Conservation (phyloP, 2,888 invertebrate genomes). For the Synergus japonicus region DNA sequence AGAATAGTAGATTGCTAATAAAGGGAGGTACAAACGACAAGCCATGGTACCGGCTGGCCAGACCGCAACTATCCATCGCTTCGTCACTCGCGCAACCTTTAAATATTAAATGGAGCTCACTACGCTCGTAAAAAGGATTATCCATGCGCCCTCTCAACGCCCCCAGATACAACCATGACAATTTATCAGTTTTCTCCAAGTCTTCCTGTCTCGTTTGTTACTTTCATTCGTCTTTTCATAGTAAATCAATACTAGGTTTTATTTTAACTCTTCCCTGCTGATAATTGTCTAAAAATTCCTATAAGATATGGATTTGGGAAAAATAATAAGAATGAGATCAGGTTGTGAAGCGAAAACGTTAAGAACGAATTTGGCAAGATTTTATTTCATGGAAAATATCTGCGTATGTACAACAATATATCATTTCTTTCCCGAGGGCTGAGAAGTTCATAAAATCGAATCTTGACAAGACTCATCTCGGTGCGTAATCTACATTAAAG, state of each 20-base stretch:
- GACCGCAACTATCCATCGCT: slow-evolving; percentile 74
- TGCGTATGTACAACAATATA: slow-evolving; percentile 69
- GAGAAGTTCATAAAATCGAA: slow-evolving; percentile 19
- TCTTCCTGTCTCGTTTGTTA: slow-evolving; percentile 29
- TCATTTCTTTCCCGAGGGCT: slow-evolving; percentile 11
- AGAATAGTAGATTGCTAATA: slow-evolving; percentile 41
- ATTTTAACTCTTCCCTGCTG: background rate
- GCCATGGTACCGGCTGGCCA: slow-evolving; percentile 53
- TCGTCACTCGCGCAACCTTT: slow-evolving; percentile 73
- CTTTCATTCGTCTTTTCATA: background rate
- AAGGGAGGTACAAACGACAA: slow-evolving; percentile 52
- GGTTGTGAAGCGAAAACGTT: slow-evolving; percentile 45
- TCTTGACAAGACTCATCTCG: slow-evolving; percentile 28
- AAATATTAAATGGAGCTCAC: slow-evolving; percentile 75
- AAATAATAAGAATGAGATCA: background rate
- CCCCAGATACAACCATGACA: slow-evolving; percentile 55
- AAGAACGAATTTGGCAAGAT: slow-evolving; percentile 67
- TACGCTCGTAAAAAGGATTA: slow-evolving; percentile 72
- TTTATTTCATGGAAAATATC: slow-evolving; percentile 74
- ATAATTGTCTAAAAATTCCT: background rate
- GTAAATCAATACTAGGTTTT: slow-evolving; percentile 16
- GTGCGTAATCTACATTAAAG: background rate
- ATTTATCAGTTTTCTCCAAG: slow-evolving; percentile 46
- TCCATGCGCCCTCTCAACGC: slow-evolving; percentile 59
- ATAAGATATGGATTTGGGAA: background rate